These are phyloP conservation scores for Dipus sagitta DNA, from an alignment of 2,797 vertebrate species.

Conservation along the genomic window DNA sequence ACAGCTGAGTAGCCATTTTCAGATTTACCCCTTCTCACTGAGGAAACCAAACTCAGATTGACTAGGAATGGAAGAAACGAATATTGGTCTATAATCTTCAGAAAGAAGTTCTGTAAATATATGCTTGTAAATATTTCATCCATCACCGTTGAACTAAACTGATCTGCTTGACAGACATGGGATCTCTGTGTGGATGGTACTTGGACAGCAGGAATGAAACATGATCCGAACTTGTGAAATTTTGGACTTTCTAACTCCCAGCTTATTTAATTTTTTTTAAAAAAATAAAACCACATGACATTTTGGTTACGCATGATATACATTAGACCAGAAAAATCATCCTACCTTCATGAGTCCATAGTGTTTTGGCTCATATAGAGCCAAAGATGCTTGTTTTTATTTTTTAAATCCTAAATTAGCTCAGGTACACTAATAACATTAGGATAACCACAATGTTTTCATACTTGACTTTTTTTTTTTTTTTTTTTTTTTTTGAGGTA, in stretches of 20 bases:
- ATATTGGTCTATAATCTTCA: conserved; percentile 83
- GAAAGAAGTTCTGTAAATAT: too few species aligned
- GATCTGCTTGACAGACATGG: too few species aligned
- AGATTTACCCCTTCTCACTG: conserved; percentile 95
- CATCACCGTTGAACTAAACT: too few species aligned
- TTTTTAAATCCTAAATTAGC: conserved; percentile 54
- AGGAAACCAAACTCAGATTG: conserved; percentile 95
- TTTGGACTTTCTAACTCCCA: conserved; percentile 48
- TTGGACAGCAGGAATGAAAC: conserved; percentile 9
- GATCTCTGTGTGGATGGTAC: too few species aligned
- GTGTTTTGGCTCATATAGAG: conserved; percentile 64
- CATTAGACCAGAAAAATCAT: conserved; percentile 82
- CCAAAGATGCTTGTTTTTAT: conserved; percentile 67
- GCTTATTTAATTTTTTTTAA: conserved; percentile 60
- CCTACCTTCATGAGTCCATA: conserved; percentile 65
- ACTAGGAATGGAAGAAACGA: conserved; percentile 94
- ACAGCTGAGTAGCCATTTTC: conserved; percentile 97
- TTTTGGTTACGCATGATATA: conserved; percentile 74
- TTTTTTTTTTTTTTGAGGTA: too few species aligned
- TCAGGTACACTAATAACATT: conserved; percentile 62
- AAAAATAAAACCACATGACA: conserved; percentile 66
- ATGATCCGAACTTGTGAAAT: conserved; percentile 67
- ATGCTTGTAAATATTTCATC: too few species aligned
- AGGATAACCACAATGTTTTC: conserved; percentile 63
- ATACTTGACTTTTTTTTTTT: conserved; percentile 43